These are phyloP conservation scores for Chloebia gouldiae DNA, from an alignment of 2,113 vertebrate genomes.

Conservation along the genomic window DNA sequence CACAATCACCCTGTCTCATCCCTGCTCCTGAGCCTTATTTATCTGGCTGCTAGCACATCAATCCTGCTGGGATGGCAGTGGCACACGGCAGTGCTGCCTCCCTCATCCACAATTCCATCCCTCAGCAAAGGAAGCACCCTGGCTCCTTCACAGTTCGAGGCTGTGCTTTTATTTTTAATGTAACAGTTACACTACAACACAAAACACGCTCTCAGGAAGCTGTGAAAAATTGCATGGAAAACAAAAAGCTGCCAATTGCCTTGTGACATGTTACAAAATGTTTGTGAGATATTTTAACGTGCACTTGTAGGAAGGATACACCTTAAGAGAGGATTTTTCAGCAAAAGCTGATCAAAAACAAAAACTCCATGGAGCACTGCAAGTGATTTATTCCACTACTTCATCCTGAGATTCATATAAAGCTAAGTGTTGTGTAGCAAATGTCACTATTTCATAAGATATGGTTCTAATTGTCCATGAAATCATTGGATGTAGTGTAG, in stretches of 20 bases:
- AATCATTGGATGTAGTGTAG: background rate
- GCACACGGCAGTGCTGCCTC: background rate
- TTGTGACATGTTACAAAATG: background rate
- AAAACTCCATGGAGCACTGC: background rate
- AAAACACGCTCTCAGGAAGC: background rate
- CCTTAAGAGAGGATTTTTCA: background rate
- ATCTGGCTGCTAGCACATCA: background rate
- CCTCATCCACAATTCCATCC: background rate
- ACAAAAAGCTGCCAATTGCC: background rate
- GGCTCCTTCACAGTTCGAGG: background rate
- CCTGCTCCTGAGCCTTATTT: background rate
- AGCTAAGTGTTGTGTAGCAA: background rate
- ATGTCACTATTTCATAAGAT: background rate
- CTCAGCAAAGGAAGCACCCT: background rate
- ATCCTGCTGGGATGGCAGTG: background rate
- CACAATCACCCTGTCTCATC: background rate
- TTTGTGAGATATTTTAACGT: background rate
- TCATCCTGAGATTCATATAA: background rate
- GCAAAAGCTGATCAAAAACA: background rate
- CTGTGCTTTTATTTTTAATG: constrained; percentile 35
- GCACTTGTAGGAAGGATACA: background rate
- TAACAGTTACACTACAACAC: constrained; percentile 15
- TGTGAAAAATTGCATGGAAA: constrained; percentile 19
- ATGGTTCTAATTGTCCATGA: background rate
- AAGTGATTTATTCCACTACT: background rate